Conservation (phyloP, 2,888 invertebrate species). For the Athalia cordata region DNA sequence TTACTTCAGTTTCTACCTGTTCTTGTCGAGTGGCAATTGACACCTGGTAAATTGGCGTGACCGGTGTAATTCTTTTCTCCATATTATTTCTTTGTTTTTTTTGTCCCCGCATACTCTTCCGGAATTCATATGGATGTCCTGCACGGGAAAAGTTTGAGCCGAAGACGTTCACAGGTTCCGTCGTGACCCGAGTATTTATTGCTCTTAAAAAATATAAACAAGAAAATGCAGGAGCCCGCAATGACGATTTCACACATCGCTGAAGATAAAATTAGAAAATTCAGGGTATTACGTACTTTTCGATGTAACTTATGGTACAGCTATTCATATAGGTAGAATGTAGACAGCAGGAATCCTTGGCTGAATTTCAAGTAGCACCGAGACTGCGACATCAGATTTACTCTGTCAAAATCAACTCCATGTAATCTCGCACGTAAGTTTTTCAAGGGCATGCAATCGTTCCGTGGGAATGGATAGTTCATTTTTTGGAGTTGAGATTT, state of each 20-base stretch:
- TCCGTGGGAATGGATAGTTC: neutral
- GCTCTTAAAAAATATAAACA: neutral
- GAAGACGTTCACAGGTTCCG: neutral
- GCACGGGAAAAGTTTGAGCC: neutral
- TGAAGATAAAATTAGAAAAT: neutral
- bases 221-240: neutral
- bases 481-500: no score
- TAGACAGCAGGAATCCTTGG: neutral
- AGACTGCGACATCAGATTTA: neutral
- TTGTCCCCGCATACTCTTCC: neutral
- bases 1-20: constrained; percentile 30
- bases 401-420: neutral
- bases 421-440: neutral
- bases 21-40: constrained; percentile 10
- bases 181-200: neutral
- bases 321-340: no score
- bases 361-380: neutral
- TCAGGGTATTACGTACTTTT: no score
- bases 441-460: neutral
- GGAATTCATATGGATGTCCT: neutral
- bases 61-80: neutral
- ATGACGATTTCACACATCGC: neutral
- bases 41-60: constrained; percentile 34
- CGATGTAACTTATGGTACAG: no score
- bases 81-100: neutral